Conservation (phyloP, 2,797 vertebrate genomes). For the Manis crassicaudata region DNA sequence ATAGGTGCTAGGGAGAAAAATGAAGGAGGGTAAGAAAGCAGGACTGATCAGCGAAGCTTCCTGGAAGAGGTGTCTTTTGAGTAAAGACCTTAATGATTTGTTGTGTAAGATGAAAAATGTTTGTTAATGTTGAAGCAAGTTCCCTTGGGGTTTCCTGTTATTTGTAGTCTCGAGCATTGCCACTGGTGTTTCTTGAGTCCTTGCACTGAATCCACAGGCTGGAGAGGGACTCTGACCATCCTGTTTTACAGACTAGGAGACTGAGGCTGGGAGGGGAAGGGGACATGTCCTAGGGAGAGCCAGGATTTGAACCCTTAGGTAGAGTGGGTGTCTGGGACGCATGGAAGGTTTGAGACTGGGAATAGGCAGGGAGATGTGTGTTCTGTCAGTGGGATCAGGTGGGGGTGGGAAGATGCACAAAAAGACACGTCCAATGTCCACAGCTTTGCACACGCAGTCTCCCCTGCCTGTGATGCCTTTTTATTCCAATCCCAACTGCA, state of each 20-base stretch:
- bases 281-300: neutral
- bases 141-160: neutral
- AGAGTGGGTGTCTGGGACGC: neutral
- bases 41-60: neutral
- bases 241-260: neutral
- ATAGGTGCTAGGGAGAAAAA: neutral
- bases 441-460: neutral
- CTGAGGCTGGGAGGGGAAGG: neutral
- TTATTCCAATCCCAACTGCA: neutral
- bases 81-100: neutral
- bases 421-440: neutral
- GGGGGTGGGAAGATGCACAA: neutral
- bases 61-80: neutral
- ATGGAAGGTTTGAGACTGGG: neutral
- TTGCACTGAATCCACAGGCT: fast-evolving
- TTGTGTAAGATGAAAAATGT: neutral
- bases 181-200: neutral
- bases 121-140: neutral
- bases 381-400: no score
- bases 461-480: neutral
- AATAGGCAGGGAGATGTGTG: neutral
- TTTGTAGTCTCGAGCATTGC: neutral
- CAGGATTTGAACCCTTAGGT: neutral
- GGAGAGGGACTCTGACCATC: neutral
- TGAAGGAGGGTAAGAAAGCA: neutral